Evolutionary conservation across 37 sponge, comb jelly and placozoan genomes (phyloP), one percentile per base, ranked within the genome.

Genomic region (Hormiphora californensis): DNA sequence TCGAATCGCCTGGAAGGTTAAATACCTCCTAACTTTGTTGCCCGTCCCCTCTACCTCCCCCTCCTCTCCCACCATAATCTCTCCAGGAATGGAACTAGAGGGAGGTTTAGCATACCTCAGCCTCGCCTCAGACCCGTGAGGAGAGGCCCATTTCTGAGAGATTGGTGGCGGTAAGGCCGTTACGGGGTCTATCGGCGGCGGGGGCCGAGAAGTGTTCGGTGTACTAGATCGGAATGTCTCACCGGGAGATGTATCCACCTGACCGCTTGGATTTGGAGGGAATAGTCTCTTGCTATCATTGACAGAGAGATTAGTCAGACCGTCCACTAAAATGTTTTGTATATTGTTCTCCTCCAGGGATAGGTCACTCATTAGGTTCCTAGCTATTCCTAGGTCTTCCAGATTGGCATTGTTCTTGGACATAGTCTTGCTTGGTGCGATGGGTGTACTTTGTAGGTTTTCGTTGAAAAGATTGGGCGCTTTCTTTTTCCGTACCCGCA

Each of bases 241-340:
- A 7, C 25, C 17, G 5, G 7, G 15, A 21, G 11, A 21, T 36
- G 7, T 67, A 2, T 36, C 35, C 12, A 36, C 38, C 1, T 36
- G 31, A 7, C 39, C 39, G 35, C 38, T 36, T 30, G 35, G 68
- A 34, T 67, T 32, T 4, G 68, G 68, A 19, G 68, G 39, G 68
- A 67, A 67, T 7, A 35, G 68, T 67, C 35, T 67, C 39, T 67
- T 67, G 68, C 19, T 67, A 36, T 67, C 68, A 19, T 3, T 35
- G 3, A 67, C 35, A 7, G 68, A 33, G 9, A 67, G 38, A 8
- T 67, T 67, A 19, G 68, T 36, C 2, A 67, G 39, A 34, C 68
- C 68, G 21, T 67, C 31, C 4, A 34, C 39, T 7, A 67, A 39
- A 5, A 67, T 67, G 21, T 67, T 39, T 19, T 67, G 68, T 32